Conservation (phyloP, 30 jellyfish, hydroid and myxozoan species). For the Nemopilema nomurai region DNA sequence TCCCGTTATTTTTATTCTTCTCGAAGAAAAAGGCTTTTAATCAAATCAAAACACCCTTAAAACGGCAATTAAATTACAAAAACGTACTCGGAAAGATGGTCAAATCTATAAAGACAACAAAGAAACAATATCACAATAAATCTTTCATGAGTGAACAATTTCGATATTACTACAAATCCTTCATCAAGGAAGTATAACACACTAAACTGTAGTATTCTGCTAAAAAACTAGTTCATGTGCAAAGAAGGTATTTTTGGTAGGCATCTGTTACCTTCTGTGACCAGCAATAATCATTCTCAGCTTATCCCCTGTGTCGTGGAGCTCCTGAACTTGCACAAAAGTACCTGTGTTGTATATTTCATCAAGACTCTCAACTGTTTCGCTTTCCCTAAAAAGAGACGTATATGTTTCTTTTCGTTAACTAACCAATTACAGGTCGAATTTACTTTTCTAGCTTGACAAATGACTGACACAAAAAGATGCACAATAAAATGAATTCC, state of each 20-base stretch:
- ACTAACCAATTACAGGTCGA: neutral
- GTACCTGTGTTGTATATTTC: constrained; percentile 87
- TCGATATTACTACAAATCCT: too few species aligned
- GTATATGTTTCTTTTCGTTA: neutral
- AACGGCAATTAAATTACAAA: constrained; percentile 2
- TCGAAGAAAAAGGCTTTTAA: neutral
- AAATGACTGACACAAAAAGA: too few species aligned
- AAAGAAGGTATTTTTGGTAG: neutral
- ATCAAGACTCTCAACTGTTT: constrained; percentile 76
- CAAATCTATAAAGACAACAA: too few species aligned
- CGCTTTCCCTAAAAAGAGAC: constrained; percentile 69
- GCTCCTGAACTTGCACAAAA: constrained; percentile 90
- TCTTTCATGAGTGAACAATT: too few species aligned
- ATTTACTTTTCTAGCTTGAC: too few species aligned
- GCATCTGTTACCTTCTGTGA: constrained; percentile 75
- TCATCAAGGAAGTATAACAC: too few species aligned
- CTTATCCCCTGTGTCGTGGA: constrained; percentile 93
- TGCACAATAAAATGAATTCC: too few species aligned
- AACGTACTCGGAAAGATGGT: too few species aligned
- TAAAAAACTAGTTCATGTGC: too few species aligned
- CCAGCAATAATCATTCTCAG: constrained; percentile 86
- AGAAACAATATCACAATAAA: too few species aligned
- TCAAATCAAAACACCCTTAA: neutral
- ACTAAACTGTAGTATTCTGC: too few species aligned
- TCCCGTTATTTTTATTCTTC: constrained; percentile 53